These are phyloP conservation scores for Ophioninae sp. DNA, from an alignment of 2,888 invertebrate genomes.

Conservation along the genomic window DNA sequence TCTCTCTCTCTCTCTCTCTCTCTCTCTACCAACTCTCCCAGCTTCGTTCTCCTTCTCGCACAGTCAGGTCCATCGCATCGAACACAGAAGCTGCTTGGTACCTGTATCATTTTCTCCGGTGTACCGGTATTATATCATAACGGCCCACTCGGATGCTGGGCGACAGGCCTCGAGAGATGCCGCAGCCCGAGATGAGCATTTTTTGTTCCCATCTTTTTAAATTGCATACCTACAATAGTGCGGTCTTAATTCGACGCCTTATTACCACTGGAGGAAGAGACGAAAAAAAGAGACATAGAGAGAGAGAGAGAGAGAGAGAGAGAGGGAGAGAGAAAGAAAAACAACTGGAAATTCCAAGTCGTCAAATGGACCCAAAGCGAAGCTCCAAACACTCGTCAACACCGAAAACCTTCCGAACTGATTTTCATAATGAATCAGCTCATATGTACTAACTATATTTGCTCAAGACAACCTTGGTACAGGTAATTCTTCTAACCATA, in stretches of 20 bases:
- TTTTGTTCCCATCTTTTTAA: constrained; percentile 38
- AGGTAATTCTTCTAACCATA: too few relatives aligned
- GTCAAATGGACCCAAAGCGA: not conserved
- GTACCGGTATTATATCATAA: constrained; percentile 71
- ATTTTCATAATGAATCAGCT: too few relatives aligned
- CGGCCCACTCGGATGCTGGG: constrained; percentile 59
- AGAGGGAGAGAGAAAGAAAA: too few relatives aligned
- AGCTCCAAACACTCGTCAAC: not conserved
- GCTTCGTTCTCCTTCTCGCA: constrained; percentile 54
- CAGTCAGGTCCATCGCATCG: constrained; percentile 68
- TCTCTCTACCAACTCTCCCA: constrained; percentile 28
- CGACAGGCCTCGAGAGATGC: constrained; percentile 21
- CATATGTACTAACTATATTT: too few relatives aligned
- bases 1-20: too few relatives aligned
- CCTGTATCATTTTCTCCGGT: constrained; percentile 55
- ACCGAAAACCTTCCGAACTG: not conserved
- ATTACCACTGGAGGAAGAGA: constrained; percentile 23
- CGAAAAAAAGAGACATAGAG: too few relatives aligned
- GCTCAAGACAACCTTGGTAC: too few relatives aligned
- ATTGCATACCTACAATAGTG: constrained; percentile 39
- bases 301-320: too few relatives aligned
- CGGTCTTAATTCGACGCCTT: constrained; percentile 44
- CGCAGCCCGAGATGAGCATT: constrained; percentile 21
- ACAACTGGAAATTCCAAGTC: not conserved
- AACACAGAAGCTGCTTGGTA: constrained; percentile 74